Conservation (phyloP, 2,797 vertebrate species). For the Tiaroga cobitis region DNA sequence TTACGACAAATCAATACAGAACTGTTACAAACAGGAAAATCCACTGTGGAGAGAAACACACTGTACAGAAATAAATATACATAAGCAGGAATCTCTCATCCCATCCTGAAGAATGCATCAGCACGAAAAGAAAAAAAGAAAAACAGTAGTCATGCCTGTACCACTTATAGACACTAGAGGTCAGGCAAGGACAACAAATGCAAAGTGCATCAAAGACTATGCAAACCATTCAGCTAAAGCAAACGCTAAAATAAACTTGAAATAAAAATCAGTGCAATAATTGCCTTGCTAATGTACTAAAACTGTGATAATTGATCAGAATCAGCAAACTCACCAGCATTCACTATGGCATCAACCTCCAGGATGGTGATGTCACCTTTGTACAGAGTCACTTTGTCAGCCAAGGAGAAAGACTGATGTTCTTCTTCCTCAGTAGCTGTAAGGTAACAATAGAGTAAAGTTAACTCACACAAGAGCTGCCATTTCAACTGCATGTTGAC, state of each 20-base stretch:
- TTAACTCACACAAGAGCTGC: background rate
- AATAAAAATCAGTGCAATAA: background rate
- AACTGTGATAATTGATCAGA: background rate
- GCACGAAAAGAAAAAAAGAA: background rate
- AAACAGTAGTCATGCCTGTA: background rate
- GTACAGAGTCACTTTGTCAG: conserved; percentile 94
- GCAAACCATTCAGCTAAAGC: background rate
- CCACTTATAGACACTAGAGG: conserved; percentile 70
- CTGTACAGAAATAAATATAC: background rate
- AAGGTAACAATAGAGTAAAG: conserved; percentile 12
- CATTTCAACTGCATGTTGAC: background rate
- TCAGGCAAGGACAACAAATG: conserved; percentile 64
- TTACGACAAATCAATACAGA: background rate
- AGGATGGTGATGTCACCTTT: conserved; percentile 96
- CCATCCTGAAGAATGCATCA: background rate
- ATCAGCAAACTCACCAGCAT: conserved; percentile 87
- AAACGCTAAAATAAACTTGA: background rate
- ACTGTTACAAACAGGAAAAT: background rate
- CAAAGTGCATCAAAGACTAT: background rate
- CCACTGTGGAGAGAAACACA: background rate
- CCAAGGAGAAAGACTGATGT: conserved; percentile 74
- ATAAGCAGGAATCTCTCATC: background rate
- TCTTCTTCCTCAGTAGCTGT: conserved; percentile 83
- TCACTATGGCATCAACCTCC: conserved; percentile 96
- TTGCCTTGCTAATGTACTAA: background rate